These are phyloP conservation scores for Archocentrus centrarchus DNA, from an alignment of 2,113 vertebrate genomes.

Conservation along the genomic window DNA sequence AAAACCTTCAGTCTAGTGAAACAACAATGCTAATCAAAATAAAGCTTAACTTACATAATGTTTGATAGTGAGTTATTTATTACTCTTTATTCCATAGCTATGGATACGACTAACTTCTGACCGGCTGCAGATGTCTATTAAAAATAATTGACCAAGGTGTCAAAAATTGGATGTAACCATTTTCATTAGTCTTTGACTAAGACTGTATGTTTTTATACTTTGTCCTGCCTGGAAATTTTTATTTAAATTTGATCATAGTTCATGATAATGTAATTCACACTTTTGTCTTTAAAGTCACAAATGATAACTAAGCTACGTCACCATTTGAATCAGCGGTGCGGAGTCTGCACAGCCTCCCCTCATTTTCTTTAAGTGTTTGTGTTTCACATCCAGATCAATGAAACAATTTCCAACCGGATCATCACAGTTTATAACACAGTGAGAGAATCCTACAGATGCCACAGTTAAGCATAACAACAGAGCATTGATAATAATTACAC, in stretches of 20 bases:
- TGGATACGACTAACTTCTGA: not conserved
- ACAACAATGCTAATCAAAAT: not conserved
- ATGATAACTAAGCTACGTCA: not conserved
- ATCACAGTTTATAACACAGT: conserved; percentile 28
- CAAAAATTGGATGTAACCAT: not conserved
- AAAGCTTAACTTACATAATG: not conserved
- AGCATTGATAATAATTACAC: conserved; percentile 23
- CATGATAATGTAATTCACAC: not conserved
- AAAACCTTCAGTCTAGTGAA: not conserved
- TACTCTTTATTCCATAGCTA: not conserved
- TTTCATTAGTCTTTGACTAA: not conserved
- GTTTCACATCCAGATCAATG: not conserved
- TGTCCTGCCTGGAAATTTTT: not conserved
- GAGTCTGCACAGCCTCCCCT: not conserved
- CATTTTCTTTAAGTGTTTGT: not conserved
- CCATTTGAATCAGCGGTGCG: not conserved
- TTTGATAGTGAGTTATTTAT: not conserved
- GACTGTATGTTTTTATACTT: not conserved
- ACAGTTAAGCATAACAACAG: conserved; percentile 22
- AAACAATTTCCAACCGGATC: not conserved
- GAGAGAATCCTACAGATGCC: conserved; percentile 58
- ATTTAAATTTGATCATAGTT: no score
- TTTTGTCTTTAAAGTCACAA: not conserved
- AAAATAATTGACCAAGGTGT: not conserved
- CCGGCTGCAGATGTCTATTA: not conserved